Percentiles rank a stretch among this genome's conserved stretches.
phyloP scores from a whole-genome alignment of 2,797 vertebrate species.

The Rhyacichthys aspro region DNA sequence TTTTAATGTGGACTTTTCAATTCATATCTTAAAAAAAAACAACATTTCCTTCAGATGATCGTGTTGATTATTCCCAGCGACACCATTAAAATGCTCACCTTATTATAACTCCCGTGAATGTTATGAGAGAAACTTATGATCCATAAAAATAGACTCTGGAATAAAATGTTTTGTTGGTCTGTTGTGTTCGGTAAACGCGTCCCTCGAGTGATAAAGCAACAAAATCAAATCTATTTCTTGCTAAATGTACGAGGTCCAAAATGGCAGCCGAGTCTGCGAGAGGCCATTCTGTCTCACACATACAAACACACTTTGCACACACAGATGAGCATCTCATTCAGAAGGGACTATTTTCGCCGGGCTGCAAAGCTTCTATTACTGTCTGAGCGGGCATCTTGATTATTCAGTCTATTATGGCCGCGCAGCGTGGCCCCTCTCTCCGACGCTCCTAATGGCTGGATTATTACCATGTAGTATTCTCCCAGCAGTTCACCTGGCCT shows the following conservation, averaged over 20 bases:
- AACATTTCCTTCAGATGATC: not conserved
- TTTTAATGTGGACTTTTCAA: no score
- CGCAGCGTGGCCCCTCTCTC: conserved; percentile 40
- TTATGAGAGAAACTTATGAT: not conserved
- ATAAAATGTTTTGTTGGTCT: conserved; percentile 1
- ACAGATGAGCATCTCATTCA: conserved; percentile 32
- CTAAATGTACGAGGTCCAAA: conserved; percentile 8
- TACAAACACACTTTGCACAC: conserved; percentile 7
- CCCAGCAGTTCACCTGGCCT: conserved; percentile 33
- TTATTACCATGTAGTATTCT: conserved; percentile 53
- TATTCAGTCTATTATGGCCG: conserved; percentile 53
- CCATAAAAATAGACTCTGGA: not conserved
- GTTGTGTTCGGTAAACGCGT: conserved; percentile 7
- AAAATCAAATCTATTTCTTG: conserved; percentile 19
- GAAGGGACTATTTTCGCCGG: conserved; percentile 37
- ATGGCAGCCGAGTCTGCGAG: conserved; percentile 3
- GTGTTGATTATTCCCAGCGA: not conserved
- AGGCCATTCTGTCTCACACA: conserved; percentile 8
- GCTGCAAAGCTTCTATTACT: conserved; percentile 50
- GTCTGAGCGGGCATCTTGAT: conserved; percentile 46
- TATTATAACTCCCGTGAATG: not conserved
- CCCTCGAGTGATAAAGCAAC: not conserved
- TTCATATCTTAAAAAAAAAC: not conserved
- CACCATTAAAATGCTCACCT: not conserved
- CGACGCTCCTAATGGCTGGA: conserved; percentile 51